phyloP scores from a whole-genome alignment of 2,888 invertebrate species.

The Myathropa florea region DNA sequence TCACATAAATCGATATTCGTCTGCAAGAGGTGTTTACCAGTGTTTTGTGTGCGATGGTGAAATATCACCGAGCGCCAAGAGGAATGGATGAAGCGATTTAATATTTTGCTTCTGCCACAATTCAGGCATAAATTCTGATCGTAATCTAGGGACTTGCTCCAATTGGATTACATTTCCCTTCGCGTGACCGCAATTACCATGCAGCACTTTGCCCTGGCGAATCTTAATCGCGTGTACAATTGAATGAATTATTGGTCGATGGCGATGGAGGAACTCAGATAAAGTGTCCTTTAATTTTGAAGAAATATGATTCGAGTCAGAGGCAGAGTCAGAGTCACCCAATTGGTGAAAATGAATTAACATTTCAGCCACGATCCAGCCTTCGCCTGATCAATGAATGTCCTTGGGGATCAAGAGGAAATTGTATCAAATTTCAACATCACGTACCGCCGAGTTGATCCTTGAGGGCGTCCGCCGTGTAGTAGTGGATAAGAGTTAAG shows the following conservation, averaged over 20 bases:
- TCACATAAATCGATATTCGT: conserved; percentile 46
- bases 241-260: not conserved
- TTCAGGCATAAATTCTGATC: not conserved
- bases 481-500: no score
- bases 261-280: not conserved
- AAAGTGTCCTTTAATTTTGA: not conserved
- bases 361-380: no score
- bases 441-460: no score
- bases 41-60: conserved; percentile 37
- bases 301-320: no score
- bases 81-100: conserved; percentile 37
- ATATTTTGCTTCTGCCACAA: conserved; percentile 20
- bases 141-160: not conserved
- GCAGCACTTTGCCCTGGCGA: not conserved
- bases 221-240: not conserved
- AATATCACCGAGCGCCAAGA: conserved; percentile 9
- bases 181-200: not conserved
- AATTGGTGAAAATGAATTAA: no score
- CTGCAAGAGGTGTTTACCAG: conserved; percentile 9
- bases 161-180: not conserved
- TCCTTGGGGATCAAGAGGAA: no score
- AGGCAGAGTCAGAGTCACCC: no score
- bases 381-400: no score
- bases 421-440: no score
- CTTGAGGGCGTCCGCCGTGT: no score